Conservation (phyloP, 2,797 vertebrate genomes). For the Sitta carolinensis region DNA sequence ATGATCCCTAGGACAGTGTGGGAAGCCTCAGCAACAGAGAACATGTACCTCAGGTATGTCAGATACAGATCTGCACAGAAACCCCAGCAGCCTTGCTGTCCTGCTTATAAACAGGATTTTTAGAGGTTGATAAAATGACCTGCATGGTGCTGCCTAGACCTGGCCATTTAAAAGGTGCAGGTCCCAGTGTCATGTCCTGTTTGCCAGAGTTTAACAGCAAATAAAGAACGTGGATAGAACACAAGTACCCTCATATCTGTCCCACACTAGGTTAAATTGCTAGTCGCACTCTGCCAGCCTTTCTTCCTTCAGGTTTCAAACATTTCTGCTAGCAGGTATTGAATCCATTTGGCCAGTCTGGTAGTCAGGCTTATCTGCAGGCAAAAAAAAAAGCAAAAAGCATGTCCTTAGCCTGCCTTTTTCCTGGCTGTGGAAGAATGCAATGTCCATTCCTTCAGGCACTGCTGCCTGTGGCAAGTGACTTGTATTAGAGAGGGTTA, state of each 20-base stretch:
- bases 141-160: neutral
- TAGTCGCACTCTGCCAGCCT: neutral
- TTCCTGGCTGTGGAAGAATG: neutral
- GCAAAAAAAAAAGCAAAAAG: neutral
- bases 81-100: neutral
- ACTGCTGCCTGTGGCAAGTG: neutral
- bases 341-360: neutral
- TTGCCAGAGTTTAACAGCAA: neutral
- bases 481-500: neutral
- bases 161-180: neutral
- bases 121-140: neutral
- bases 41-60: accelerated
- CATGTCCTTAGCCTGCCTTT: neutral
- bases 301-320: neutral
- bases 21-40: neutral
- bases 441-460: neutral
- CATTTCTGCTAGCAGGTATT: neutral
- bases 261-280: accelerated
- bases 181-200: neutral
- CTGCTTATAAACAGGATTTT: neutral
- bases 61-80: neutral
- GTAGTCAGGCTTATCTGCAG: neutral
- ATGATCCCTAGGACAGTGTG: accelerated
- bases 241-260: neutral
- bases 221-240: neutral